Evolutionary conservation across 2,888 invertebrate species (phyloP), one percentile per base, ranked within the genome.

Genomic region (Brassicogethes aeneus): DNA sequence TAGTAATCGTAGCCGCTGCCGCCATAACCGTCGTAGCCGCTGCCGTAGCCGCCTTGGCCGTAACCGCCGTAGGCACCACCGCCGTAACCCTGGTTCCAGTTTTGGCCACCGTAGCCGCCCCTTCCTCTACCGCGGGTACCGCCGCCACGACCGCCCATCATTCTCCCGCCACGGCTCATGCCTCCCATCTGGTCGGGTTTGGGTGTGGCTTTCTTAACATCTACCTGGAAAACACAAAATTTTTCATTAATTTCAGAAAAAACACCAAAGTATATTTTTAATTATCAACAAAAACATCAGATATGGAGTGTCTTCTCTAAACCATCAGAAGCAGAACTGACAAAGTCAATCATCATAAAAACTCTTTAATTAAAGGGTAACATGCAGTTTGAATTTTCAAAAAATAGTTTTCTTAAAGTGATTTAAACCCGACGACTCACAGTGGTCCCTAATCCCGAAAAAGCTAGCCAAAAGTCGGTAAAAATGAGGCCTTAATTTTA

Each of bases 201-300:
- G 8, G 93, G 92, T 39, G 93, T 92, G 35, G 94, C 94, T 63
- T 91, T 86, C 71, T 94, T 94, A 30, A 95, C 92, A 69, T 95
- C 94, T 43, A 92, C 88, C 84, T 84, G 62, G 37, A 55, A 48
- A 46, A 41, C n/a, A n/a, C n/a, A n/a, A n/a, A n/a, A n/a, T n/a
- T n/a, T n/a, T n/a, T n/a, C n/a, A n/a, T n/a, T n/a, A n/a, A n/a
- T n/a, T n/a, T n/a, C n/a, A 42, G 43, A 44, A 17, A 43, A 40
- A 32, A 43, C 41, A 38, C 17, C 45, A 42, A 35, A 41, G 34
- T 23, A 23, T 7, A 23, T 7, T 5, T 23, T 23, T 23, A 7
- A 10, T 23, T 5, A 23, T 10, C 10, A 10, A 10, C 5, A 23
- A 10, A 23, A 23, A 23, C 23, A 7, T 23, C 23, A 23, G 23